Percentiles rank a stretch among this genome's conserved stretches.
Evolutionary conservation across 2,888 invertebrate species (phyloP).

Genomic region (Rotaria magnacalcarata): DNA sequence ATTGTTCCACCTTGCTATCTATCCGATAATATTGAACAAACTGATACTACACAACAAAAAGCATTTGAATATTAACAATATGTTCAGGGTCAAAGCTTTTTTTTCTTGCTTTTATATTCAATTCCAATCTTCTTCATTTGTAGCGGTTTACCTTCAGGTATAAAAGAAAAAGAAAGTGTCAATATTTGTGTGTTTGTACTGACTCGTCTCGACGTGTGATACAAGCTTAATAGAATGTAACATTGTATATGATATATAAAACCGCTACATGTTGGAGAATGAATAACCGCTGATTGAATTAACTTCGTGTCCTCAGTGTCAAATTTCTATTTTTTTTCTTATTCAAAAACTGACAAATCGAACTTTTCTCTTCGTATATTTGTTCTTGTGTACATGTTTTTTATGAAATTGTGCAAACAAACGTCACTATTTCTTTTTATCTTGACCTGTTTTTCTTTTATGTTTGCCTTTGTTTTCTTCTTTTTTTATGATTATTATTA

Average conservation of each 20-base stretch:
- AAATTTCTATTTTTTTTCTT: constrained; percentile 1
- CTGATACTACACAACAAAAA: neutral
- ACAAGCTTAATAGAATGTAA: neutral
- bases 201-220: neutral
- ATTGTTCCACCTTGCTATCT: neutral
- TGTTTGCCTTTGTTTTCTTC: neutral
- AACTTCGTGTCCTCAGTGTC: neutral
- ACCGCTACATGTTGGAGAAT: neutral
- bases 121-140: neutral
- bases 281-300: neutral
- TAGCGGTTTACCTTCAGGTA: neutral
- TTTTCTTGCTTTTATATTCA: neutral
- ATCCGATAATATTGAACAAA: neutral
- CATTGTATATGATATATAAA: neutral
- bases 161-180: neutral
- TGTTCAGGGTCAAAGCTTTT: neutral
- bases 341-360: neutral
- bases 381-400: neutral
- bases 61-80: constrained; percentile 26
- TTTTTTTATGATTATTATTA: too few species aligned
- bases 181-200: constrained; percentile 10
- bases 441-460: neutral
- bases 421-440: neutral
- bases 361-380: neutral
- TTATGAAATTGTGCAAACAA: neutral